These are phyloP conservation scores for Sphenodon punctatus DNA, from an alignment of 2,797 vertebrate species.

Conservation along the genomic window DNA sequence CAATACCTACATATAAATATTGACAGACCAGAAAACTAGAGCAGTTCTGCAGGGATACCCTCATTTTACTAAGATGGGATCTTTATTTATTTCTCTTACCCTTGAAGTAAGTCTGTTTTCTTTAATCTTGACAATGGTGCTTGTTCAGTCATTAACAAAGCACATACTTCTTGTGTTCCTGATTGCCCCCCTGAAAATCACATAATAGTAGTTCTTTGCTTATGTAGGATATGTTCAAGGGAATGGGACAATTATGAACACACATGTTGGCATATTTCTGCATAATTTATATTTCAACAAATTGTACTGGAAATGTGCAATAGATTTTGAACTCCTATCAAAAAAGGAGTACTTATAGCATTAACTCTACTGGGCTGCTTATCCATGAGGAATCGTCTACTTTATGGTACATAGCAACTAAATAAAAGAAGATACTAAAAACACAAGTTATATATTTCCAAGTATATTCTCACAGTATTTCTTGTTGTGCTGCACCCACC, in stretches of 20 bases:
- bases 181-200: constrained; percentile 33
- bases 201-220: constrained; percentile 44
- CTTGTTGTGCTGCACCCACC: too few species aligned
- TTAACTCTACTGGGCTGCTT: not conserved
- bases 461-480: too few species aligned
- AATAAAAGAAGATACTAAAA: too few species aligned
- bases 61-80: not conserved
- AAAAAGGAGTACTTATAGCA: not conserved
- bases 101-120: not conserved
- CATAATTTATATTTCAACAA: constrained; percentile 42
- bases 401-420: too few species aligned
- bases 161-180: constrained; percentile 39
- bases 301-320: constrained; percentile 21
- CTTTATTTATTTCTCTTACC: constrained; percentile 5
- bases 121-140: not conserved
- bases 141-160: constrained; percentile 32
- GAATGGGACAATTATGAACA: not conserved
- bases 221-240: not conserved
- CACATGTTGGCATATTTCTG: constrained; percentile 11
- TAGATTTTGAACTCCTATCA: too few species aligned
- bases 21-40: not conserved
- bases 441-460: too few species aligned
- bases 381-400: not conserved
- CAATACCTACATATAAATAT: not conserved
- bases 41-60: not conserved